phyloP scores from a whole-genome alignment of 2,113 vertebrate genomes.

The Prunella himalayana region DNA sequence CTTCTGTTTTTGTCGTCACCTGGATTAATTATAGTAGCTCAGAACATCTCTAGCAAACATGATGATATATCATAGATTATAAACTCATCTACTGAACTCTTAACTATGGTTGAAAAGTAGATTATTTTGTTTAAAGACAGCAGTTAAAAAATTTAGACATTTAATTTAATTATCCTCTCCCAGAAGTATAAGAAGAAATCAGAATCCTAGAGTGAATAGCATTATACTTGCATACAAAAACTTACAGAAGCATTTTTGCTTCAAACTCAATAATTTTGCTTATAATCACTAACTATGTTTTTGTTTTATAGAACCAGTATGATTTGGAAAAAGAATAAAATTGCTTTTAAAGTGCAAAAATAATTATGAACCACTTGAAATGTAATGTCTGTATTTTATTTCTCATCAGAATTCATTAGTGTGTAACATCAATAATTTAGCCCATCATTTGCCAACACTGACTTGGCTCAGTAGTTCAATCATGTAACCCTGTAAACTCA shows the following conservation, averaged over 20 bases:
- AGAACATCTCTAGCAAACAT: conserved; percentile 45
- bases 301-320: conserved; percentile 82
- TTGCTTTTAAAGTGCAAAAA: conserved; percentile 91
- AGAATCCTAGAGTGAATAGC: conserved; percentile 69
- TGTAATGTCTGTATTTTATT: conserved; percentile 92
- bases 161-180: conserved; percentile 81
- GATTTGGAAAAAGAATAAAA: conserved; percentile 84
- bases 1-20: conserved; percentile 45
- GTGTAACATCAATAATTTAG: conserved; percentile 93
- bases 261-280: conserved; percentile 78
- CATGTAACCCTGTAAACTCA: conserved; percentile 90
- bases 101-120: conserved; percentile 62
- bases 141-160: conserved; percentile 72
- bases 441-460: conserved; percentile 89
- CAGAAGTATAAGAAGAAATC: conserved; percentile 71
- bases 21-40: conserved; percentile 65
- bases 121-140: conserved; percentile 74
- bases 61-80: conserved; percentile 63
- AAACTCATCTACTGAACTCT: conserved; percentile 64
- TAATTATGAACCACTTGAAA: conserved; percentile 91
- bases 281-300: conserved; percentile 84
- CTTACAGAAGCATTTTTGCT: conserved; percentile 68
- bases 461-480: conserved; percentile 89
- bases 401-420: conserved; percentile 92
- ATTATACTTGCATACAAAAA: conserved; percentile 68